These are phyloP conservation scores for Gibbula magus DNA, from an alignment of 2,888 invertebrate genomes.

Conservation along the genomic window DNA sequence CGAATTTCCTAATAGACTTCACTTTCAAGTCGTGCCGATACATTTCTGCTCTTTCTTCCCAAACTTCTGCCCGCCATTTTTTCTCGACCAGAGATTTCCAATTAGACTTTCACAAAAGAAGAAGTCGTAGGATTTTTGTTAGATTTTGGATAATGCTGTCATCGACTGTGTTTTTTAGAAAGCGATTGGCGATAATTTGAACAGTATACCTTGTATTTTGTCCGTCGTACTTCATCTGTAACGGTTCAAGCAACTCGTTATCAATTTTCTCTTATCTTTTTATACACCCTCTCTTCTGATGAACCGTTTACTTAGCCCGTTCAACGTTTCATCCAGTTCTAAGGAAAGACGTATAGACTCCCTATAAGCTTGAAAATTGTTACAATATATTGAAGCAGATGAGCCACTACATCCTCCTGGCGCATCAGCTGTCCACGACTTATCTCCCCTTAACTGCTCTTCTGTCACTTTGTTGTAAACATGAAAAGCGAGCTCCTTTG, in stretches of 20 bases:
- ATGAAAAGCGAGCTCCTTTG: background rate
- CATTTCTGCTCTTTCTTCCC: conserved; percentile 17
- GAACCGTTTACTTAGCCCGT: background rate
- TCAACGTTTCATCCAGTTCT: background rate
- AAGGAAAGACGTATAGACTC: background rate
- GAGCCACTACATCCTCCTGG: background rate
- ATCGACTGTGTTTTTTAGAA: conserved; percentile 5
- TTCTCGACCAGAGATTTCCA: conserved; percentile 8
- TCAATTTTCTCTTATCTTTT: background rate
- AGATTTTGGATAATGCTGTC: conserved; percentile 13
- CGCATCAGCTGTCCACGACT: background rate
- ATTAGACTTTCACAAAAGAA: conserved; percentile 8
- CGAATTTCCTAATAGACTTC: conserved; percentile 1
- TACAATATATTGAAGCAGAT: too few species aligned
- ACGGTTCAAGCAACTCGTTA: background rate
- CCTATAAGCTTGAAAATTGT: too few species aligned
- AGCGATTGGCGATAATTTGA: background rate
- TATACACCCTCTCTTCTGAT: background rate
- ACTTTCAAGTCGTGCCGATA: conserved; percentile 5
- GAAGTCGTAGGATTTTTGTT: conserved; percentile 1
- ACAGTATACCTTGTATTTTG: background rate
- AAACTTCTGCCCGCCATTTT: conserved; percentile 16
- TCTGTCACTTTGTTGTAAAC: background rate
- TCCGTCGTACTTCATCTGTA: background rate
- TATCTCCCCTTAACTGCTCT: background rate